Base-by-base conservation (phyloP, 2,888 invertebrate genomes). In the Plebejus argus region DNA sequence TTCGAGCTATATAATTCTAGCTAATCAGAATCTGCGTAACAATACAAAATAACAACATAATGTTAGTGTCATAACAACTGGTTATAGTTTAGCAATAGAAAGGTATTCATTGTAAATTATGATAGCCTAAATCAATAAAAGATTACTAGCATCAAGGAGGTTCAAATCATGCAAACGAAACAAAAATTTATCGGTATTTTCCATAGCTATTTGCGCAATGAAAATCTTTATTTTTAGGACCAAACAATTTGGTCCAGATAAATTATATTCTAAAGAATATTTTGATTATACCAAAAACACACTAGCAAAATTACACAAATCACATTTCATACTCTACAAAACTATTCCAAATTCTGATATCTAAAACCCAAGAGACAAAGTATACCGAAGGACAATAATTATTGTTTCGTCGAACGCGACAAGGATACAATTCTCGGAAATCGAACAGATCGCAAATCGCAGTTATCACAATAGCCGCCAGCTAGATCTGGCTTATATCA, bases 11-110 rank as follows among this genome's bases (percentile, higher is more conserved):
- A 12, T 4, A 12, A 66, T 66, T 10, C 28, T 66, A 23, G 23
- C 28, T 66, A 23, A 23, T 66, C 23, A 66, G 12, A 66, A 66
- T 71, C 35, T 20, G 71, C 45, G 39, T n/a, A 71, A 71, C 71
- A 71, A 71, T 71, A 71, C 39, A 45, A 20, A 39, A 35, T 70
- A 70, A 35, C 70, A 70, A 71, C 71, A 71, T 15, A 70, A 71
- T 45, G 18, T 39, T 20, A 71, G 71, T 71, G 71, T 45, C 71
- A 39, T 71, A 39, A 71, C 39, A 35, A 35, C 70, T 70, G 35
- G 35, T n/a, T 20, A 39, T 20, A 35, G 10, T 71, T 71, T 71
- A 71, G 35, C 71, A 39, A 71, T 39, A 71, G 71, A 71, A 20
- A n/a, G 71, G 71, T 20, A 71, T 35, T 71, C 35, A 20, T 71